phyloP scores from a whole-genome alignment of 2,888 invertebrate species.

The Microplitis manilae region DNA sequence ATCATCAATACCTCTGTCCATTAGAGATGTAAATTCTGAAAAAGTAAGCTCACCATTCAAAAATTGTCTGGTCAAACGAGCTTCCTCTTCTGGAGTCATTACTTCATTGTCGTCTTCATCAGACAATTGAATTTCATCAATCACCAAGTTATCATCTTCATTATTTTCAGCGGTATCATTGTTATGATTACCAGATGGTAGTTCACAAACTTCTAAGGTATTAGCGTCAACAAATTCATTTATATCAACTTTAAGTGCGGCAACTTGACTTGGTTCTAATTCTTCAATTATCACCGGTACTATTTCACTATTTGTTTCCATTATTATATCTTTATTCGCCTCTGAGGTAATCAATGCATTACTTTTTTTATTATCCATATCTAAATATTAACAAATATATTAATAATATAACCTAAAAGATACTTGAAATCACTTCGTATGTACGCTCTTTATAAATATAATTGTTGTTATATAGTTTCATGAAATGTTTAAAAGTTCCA shows the following conservation, averaged over 20 bases:
- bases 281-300: conserved; percentile 66
- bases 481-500: too few relatives aligned
- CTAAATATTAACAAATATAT: too few relatives aligned
- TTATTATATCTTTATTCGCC: not conserved
- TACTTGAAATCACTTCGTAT: too few relatives aligned
- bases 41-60: conserved; percentile 82
- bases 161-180: conserved; percentile 32
- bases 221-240: conserved; percentile 66
- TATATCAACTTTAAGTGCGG: conserved; percentile 60
- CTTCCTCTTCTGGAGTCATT: conserved; percentile 59
- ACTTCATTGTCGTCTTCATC: conserved; percentile 56
- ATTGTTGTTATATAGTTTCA: too few relatives aligned
- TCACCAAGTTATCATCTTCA: conserved; percentile 17
- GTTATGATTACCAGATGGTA: conserved; percentile 36
- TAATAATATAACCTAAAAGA: too few relatives aligned
- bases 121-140: conserved; percentile 39
- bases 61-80: conserved; percentile 77
- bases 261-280: conserved; percentile 60
- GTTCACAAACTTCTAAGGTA: conserved; percentile 61
- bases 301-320: conserved; percentile 26
- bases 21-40: conserved; percentile 76
- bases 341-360: too few relatives aligned
- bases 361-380: too few relatives aligned
- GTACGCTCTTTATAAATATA: too few relatives aligned
- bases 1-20: conserved; percentile 74